Percentiles rank a stretch among this genome's conserved stretches.
Conservation (phyloP, 2,888 invertebrate genomes). For the Teleogryllus oceanicus region DNA sequence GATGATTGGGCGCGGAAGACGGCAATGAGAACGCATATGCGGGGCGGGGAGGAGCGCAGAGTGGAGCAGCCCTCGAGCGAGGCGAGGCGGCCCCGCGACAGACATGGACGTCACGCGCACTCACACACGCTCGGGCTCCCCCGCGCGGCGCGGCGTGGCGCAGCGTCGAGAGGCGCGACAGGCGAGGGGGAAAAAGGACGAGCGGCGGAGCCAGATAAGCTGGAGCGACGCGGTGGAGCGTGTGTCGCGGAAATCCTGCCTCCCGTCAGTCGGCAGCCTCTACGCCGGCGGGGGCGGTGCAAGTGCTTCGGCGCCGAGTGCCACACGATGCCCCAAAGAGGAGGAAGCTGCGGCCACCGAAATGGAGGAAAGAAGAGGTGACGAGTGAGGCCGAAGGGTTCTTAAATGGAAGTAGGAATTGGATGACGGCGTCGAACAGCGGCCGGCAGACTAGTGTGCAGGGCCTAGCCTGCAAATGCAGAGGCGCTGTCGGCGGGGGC, state of each 20-base stretch:
- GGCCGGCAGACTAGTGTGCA: no score
- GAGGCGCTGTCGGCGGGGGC: not conserved
- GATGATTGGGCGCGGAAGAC: no score
- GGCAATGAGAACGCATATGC: not conserved
- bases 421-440: no score
- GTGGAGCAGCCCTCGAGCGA: not conserved
- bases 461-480: no score
- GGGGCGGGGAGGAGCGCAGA: not conserved
- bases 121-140: conserved; percentile 22
- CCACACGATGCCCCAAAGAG: no score
- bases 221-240: conserved; percentile 18
- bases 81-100: not conserved
- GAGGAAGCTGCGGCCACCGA: no score
- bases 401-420: not conserved
- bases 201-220: conserved; percentile 12
- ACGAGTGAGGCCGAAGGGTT: no score
- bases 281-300: not conserved
- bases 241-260: not conserved
- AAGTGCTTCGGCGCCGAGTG: not conserved
- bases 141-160: not conserved
- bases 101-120: not conserved
- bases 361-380: no score
- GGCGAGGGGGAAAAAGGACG: not conserved
- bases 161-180: not conserved
- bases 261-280: not conserved